These are phyloP conservation scores for Fistularia tabacaria DNA, from an alignment of 2,797 vertebrate genomes.

Conservation along the genomic window DNA sequence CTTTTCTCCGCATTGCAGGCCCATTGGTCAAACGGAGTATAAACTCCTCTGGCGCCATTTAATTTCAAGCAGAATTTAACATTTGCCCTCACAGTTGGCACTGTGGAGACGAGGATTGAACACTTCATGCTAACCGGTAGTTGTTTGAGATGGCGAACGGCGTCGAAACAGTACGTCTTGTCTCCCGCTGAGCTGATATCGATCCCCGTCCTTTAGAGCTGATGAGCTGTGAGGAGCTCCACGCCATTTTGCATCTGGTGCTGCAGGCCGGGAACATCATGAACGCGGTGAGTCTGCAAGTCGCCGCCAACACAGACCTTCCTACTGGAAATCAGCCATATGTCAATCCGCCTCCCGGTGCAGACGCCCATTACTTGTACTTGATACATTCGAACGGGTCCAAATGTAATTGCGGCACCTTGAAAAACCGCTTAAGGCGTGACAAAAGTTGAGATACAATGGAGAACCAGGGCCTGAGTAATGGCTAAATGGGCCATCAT, in stretches of 20 bases:
- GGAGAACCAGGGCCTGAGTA: no score
- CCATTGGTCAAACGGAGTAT: conserved; percentile 8
- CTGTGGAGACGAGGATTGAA: not conserved
- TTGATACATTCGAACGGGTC: no score
- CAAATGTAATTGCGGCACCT: no score
- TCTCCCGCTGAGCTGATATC: conserved; percentile 10
- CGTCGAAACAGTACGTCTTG: no score
- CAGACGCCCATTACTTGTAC: not conserved
- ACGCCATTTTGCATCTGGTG: conserved; percentile 93
- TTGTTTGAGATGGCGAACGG: no score
- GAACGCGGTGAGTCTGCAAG: conserved; percentile 86
- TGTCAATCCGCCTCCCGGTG: not conserved
- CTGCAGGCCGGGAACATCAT: conserved; percentile 98
- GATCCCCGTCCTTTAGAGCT: conserved; percentile 75
- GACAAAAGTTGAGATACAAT: no score
- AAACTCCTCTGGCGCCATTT: conserved; percentile 9
- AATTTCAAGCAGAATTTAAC: conserved; percentile 10
- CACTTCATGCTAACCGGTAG: no score
- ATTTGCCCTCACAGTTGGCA: not conserved
- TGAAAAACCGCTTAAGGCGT: no score
- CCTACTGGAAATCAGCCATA: no score
- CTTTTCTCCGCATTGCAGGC: conserved; percentile 39
- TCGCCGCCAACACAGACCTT: not conserved
- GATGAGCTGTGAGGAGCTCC: conserved; percentile 92
- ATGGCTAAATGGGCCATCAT: no score